Conservation (phyloP, 2,113 vertebrate species). For the Elachura formosa region DNA sequence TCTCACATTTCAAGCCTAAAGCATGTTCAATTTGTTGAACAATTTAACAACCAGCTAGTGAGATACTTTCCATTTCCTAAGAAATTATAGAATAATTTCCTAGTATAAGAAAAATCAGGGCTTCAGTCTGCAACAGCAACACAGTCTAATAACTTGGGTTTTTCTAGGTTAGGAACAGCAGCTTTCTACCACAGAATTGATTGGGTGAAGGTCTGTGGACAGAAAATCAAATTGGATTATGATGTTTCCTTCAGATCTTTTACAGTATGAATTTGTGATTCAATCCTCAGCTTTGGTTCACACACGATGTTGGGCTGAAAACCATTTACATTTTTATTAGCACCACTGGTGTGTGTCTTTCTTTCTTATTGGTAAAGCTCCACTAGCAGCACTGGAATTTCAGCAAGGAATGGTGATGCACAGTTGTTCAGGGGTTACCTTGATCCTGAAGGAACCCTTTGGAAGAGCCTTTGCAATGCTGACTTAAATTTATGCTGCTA, state of each 20-base stretch:
- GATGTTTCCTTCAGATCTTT: constrained; percentile 45
- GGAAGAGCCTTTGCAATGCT: neutral
- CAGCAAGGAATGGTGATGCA: neutral
- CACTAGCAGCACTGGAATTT: neutral
- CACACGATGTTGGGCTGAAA: neutral
- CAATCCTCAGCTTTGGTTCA: neutral
- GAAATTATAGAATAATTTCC: constrained; percentile 11
- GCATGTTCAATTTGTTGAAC: constrained; percentile 7
- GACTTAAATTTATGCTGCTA: neutral
- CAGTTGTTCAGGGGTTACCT: neutral
- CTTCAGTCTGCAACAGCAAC: neutral
- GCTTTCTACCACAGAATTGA: constrained; percentile 19
- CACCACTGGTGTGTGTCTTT: neutral
- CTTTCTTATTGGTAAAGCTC: neutral
- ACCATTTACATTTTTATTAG: constrained; percentile 8
- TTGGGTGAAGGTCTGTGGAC: constrained; percentile 36
- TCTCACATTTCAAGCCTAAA: neutral
- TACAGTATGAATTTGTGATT: constrained; percentile 6
- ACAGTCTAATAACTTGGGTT: constrained; percentile 6
- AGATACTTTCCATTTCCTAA: constrained; percentile 24
- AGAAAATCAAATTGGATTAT: constrained; percentile 62
- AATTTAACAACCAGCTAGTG: neutral
- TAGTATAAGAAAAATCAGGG: neutral
- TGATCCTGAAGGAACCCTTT: neutral
- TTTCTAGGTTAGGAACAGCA: constrained; percentile 25